Evolutionary conservation across 1,140 invertebrate genomes (phyloP).

Genomic region (Eulimnadia texana): DNA sequence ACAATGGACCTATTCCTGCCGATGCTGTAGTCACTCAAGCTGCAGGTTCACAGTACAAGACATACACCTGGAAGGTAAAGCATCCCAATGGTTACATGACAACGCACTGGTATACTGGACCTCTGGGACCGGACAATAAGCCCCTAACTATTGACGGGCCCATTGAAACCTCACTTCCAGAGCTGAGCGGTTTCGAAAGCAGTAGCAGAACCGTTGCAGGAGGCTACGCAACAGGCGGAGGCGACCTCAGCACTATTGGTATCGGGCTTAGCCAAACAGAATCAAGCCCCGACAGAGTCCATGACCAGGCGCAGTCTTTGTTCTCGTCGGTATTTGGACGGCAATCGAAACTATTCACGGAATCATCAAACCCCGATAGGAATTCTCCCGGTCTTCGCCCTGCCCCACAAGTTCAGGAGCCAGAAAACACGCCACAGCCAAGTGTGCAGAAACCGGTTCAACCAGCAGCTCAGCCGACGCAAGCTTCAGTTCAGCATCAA

Average conservation of each 20-base stretch:
- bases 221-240: background rate
- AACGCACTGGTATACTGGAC: constrained; percentile 14
- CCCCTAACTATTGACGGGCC: background rate
- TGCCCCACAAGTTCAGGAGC: too few relatives aligned
- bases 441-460: too few relatives aligned
- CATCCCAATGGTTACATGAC: constrained; percentile 5
- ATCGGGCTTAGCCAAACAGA: background rate
- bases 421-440: too few relatives aligned
- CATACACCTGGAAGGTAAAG: constrained; percentile 11
- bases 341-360: background rate
- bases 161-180: background rate
- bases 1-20: background rate
- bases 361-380: background rate
- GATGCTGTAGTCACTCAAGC: background rate
- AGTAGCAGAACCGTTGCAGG: background rate
- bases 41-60: background rate
- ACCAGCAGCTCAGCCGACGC: background rate
- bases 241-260: background rate
- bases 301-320: background rate
- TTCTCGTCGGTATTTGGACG: background rate
- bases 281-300: background rate
- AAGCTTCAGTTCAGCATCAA: too few relatives aligned
- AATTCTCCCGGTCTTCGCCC: background rate
- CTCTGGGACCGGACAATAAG: constrained; percentile 5
- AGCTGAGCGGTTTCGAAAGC: background rate